These are phyloP conservation scores for Philopedon plagiatum DNA, from an alignment of 2,888 invertebrate species.

Conservation along the genomic window DNA sequence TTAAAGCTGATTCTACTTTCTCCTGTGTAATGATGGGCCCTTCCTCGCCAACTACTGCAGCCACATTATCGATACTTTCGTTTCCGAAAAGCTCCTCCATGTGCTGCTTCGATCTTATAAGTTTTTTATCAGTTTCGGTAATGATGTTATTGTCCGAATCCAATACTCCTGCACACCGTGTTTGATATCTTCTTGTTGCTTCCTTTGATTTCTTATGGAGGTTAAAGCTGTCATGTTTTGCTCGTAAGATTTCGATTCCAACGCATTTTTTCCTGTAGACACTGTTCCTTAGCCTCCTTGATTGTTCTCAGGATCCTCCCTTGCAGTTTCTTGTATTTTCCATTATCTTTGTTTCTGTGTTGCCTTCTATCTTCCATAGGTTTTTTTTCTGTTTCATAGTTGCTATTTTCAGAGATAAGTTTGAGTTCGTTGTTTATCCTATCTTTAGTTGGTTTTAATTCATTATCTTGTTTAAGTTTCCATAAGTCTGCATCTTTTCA, in stretches of 20 bases:
- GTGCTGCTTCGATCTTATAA: conserved; percentile 18
- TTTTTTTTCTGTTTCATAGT: no score
- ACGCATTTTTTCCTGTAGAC: conserved; percentile 13
- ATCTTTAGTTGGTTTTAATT: conserved; percentile 10
- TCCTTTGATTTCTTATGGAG: conserved; percentile 37
- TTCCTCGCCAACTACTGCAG: not conserved
- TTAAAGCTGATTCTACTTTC: conserved; percentile 1
- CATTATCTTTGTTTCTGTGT: conserved; percentile 8
- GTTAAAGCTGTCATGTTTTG: conserved; percentile 30
- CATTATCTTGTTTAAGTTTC: conserved; percentile 17
- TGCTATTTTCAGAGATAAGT: not conserved
- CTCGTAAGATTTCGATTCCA: conserved; percentile 31
- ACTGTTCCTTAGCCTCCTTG: conserved; percentile 24
- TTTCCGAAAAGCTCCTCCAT: conserved; percentile 9
- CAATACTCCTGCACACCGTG: not conserved
- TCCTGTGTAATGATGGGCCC: conserved; percentile 18
- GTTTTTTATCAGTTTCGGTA: conserved; percentile 6
- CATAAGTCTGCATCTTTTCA: not conserved
- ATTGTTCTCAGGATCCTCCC: conserved; percentile 17
- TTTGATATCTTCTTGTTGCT: not conserved
- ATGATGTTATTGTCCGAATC: not conserved
- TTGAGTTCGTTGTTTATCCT: conserved; percentile 24
- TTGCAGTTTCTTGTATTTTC: conserved; percentile 22
- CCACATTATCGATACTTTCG: not conserved
- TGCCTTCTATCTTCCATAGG: conserved; percentile 22